Conservation (phyloP, 2,113 vertebrate species). For the Smithornis capensis region DNA sequence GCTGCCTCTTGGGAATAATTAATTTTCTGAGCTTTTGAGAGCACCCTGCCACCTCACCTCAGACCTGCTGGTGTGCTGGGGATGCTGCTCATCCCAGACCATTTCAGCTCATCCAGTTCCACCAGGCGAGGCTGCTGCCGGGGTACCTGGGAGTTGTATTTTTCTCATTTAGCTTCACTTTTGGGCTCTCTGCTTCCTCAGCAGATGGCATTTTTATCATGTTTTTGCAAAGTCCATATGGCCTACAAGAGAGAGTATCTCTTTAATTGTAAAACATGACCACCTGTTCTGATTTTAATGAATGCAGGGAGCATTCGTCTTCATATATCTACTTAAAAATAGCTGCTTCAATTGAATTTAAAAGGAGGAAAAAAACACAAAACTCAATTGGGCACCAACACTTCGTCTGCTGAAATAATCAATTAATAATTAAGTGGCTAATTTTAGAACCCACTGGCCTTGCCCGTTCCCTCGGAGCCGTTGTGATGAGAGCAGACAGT, state of each 20-base stretch:
- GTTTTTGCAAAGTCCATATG: slow-evolving; percentile 56
- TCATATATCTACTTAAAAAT: slow-evolving; percentile 53
- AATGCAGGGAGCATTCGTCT: slow-evolving; percentile 5
- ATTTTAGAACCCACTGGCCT: slow-evolving; percentile 53
- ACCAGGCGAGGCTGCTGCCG: background rate
- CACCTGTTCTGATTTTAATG: slow-evolving; percentile 65
- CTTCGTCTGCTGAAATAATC: slow-evolving; percentile 51
- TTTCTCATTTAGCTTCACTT: slow-evolving; percentile 8
- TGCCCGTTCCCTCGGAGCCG: background rate
- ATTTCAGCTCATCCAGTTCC: background rate
- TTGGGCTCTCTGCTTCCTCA: slow-evolving; percentile 3
- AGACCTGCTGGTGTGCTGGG: accelerated
- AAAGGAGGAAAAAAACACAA: background rate
- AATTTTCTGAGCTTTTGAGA: background rate
- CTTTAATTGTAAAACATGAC: slow-evolving; percentile 59
- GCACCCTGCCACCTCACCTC: background rate
- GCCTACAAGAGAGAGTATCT: slow-evolving; percentile 37
- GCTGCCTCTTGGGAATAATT: background rate
- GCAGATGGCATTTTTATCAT: slow-evolving; percentile 64
- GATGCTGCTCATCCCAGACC: background rate
- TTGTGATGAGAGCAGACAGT: slow-evolving; percentile 48
- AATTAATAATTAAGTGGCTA: slow-evolving; percentile 69
- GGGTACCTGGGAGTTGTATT: slow-evolving; percentile 51
- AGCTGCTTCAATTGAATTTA: slow-evolving; percentile 11
- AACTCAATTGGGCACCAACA: background rate